Evolutionary conservation across 1,140 invertebrate genomes (phyloP).

Genomic region (Spodoptera litura): DNA sequence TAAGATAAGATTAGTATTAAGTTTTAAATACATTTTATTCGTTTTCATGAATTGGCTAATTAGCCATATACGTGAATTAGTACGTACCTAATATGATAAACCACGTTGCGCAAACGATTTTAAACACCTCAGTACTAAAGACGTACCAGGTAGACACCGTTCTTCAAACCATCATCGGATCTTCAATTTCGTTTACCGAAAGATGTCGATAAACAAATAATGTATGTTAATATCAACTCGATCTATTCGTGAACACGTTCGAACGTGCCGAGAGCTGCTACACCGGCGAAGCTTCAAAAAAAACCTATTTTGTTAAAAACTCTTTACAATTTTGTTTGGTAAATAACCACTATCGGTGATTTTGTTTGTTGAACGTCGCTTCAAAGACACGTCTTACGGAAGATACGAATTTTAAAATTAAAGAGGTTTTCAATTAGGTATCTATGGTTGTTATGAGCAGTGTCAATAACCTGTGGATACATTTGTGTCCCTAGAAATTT

Average conservation of each 20-base stretch:
- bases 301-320: background rate
- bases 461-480: too few relatives aligned
- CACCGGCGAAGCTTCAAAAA: constrained; percentile 4
- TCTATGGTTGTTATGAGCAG: too few relatives aligned
- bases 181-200: background rate
- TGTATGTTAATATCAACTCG: constrained; percentile 1
- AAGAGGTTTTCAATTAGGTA: too few relatives aligned
- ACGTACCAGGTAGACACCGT: background rate
- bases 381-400: background rate
- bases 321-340: constrained; percentile 10
- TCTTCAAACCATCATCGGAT: background rate
- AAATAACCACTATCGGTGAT: background rate
- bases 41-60: too few relatives aligned
- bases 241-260: constrained; percentile 34
- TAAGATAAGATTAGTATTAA: too few relatives aligned
- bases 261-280: constrained; percentile 1
- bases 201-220: constrained; percentile 21
- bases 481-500: too few relatives aligned
- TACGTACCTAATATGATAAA: too few relatives aligned
- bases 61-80: too few relatives aligned
- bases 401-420: too few relatives aligned
- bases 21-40: too few relatives aligned
- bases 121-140: too few relatives aligned
- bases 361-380: background rate
- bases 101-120: too few relatives aligned